Conservation (phyloP, 2,113 vertebrate species). For the Riparia riparia region DNA sequence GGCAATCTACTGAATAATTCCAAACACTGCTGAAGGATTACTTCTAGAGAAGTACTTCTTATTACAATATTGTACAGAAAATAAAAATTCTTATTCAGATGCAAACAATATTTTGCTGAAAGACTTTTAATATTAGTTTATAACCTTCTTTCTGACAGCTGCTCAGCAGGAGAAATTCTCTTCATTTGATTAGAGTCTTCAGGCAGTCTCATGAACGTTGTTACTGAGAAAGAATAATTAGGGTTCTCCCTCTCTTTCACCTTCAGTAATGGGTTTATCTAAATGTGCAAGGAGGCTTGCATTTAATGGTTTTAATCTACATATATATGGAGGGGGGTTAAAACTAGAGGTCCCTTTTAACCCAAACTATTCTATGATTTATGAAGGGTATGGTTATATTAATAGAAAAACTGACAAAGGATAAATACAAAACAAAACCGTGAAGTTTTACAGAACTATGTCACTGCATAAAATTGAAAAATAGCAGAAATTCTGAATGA, state of each 20-base stretch:
- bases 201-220: not conserved
- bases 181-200: conserved; percentile 33
- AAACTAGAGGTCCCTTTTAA: not conserved
- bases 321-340: not conserved
- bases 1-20: conserved; percentile 34
- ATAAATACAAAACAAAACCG: not conserved
- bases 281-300: not conserved
- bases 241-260: not conserved
- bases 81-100: conserved; percentile 10
- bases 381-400: not conserved
- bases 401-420: not conserved
- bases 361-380: not conserved
- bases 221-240: not conserved
- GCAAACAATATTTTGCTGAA: conserved; percentile 1
- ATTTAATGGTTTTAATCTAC: not conserved
- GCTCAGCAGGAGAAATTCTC: conserved; percentile 27
- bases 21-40: conserved; percentile 23
- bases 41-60: conserved; percentile 57
- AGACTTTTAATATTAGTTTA: conserved; percentile 18
- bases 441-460: not conserved
- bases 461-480: not conserved
- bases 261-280: not conserved
- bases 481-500: not conserved
- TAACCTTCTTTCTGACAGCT: conserved; percentile 10
- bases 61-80: conserved; percentile 5